Conservation (phyloP, 2,888 invertebrate species). For the Pycnomerus fuliginosus region DNA sequence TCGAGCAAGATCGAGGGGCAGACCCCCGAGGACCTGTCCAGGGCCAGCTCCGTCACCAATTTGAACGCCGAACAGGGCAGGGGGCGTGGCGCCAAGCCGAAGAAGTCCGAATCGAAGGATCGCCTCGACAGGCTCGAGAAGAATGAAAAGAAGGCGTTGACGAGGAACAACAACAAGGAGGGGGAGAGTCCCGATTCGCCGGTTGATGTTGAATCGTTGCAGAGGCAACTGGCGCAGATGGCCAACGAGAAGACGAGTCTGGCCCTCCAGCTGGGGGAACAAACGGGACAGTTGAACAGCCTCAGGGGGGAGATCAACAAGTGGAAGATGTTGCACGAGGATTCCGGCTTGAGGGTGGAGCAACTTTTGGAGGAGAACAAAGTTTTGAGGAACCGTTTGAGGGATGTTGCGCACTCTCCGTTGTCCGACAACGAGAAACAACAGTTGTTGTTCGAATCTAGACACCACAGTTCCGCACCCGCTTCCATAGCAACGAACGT, state of each 20-base stretch:
- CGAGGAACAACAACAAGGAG: conserved; percentile 47
- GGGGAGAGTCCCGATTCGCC: conserved; percentile 29
- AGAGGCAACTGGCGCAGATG: conserved; percentile 63
- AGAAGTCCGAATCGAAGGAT: conserved; percentile 51
- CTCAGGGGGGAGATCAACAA: conserved; percentile 68
- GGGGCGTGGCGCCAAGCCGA: conserved; percentile 54
- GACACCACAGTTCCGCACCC: conserved; percentile 73
- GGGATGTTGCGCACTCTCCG: conserved; percentile 79
- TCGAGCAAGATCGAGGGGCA: conserved; percentile 53
- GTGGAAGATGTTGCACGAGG: conserved; percentile 57
- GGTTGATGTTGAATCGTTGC: conserved; percentile 66
- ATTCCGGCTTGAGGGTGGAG: conserved; percentile 63
- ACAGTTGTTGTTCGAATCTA: conserved; percentile 71
- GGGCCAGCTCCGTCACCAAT: conserved; percentile 66
- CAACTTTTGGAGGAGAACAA: conserved; percentile 77
- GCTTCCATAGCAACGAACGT: conserved; percentile 67
- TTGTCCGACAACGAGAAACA: conserved; percentile 82
- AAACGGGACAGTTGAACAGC: conserved; percentile 66
- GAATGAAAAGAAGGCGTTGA: conserved; percentile 43
- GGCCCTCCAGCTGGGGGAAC: conserved; percentile 65
- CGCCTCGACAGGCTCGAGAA: conserved; percentile 42
- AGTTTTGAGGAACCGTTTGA: conserved; percentile 69
- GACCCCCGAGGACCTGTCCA: conserved; percentile 54
- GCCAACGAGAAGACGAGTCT: conserved; percentile 65
- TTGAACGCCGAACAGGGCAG: conserved; percentile 60